These are phyloP conservation scores for Cotesia congregata DNA, from an alignment of 2,888 invertebrate genomes.

Conservation along the genomic window DNA sequence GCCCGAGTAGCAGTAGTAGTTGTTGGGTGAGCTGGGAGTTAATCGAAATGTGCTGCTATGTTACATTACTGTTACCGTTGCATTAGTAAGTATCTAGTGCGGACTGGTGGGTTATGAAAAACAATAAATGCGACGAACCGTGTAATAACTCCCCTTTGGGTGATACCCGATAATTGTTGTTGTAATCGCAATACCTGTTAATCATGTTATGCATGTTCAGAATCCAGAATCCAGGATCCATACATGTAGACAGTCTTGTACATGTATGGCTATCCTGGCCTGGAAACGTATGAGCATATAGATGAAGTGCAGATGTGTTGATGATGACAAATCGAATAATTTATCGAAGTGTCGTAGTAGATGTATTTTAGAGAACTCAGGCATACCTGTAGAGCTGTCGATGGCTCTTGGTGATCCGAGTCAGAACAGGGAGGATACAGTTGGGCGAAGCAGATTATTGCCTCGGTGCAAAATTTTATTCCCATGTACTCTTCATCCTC, in stretches of 20 bases:
- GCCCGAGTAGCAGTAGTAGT: neutral
- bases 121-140: constrained; percentile 21
- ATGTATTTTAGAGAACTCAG: constrained; percentile 27
- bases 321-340: neutral
- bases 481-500: constrained; percentile 99
- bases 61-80: neutral
- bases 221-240: neutral
- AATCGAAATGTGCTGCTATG: constrained; percentile 11
- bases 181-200: neutral
- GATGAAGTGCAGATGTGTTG: neutral
- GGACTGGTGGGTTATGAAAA: constrained; percentile 13
- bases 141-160: constrained; percentile 21
- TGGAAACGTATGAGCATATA: neutral
- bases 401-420: constrained; percentile 73
- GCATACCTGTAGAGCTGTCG: constrained; percentile 83
- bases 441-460: constrained; percentile 92
- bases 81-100: neutral
- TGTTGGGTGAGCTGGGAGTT: neutral
- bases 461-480: constrained; percentile 97
- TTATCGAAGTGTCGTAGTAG: neutral
- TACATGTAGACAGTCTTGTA: neutral
- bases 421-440: constrained; percentile 79
- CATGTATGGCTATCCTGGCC: neutral
- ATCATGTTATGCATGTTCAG: neutral
- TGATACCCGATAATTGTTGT: constrained; percentile 19